Base-by-base conservation (phyloP, 2,888 invertebrate genomes). In the Cerastoderma edule region DNA sequence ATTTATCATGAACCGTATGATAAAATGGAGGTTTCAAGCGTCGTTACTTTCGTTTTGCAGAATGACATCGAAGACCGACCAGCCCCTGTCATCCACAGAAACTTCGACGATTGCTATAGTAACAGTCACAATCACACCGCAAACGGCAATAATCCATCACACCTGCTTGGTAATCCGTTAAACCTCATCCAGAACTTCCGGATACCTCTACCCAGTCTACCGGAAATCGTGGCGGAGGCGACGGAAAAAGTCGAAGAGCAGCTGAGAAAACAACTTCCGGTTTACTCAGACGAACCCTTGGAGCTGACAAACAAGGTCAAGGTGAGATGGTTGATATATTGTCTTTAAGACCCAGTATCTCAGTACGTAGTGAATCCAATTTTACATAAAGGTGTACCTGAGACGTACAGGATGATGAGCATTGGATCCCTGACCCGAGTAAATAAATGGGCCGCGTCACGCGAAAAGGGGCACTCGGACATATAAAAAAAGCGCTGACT, bases 61-160 rank as follows among this genome's bases (percentile, higher is more conserved):
- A 77, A 75, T 16, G 66, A 57, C 13, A 56, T 48, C 0, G 77
- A 77, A 16, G 85, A 85, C 10, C 73, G 78, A n/a, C 81, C 85
- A 10, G 74, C 81, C 16, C 80, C 79, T 5, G 64, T 85, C 19
- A 76, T 85, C 19, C 81, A 82, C 46, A 68, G 85, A 19, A 81
- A 80, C 50, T 83, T 83, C 57, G 85, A 85, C 67, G 85, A 85
- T 10, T 75, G 74, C 56, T 80, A 81, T 67, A 79, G 74, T 33
- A 67, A 54, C 60, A 66, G 69, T 16, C 44, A 27, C 33, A 64
- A 46, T 19, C 32, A 44, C 8, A 16, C 32, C 3, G 63, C 70
- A 6, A n/a, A 32, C 30, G 39, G 60, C 60, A 60, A 60, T 60
- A 60, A 35, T n/a, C 39, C 60, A 13, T 60, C 60, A 2, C 60